Conservation (phyloP, 1,140 invertebrate species). For the Homarus americanus region DNA sequence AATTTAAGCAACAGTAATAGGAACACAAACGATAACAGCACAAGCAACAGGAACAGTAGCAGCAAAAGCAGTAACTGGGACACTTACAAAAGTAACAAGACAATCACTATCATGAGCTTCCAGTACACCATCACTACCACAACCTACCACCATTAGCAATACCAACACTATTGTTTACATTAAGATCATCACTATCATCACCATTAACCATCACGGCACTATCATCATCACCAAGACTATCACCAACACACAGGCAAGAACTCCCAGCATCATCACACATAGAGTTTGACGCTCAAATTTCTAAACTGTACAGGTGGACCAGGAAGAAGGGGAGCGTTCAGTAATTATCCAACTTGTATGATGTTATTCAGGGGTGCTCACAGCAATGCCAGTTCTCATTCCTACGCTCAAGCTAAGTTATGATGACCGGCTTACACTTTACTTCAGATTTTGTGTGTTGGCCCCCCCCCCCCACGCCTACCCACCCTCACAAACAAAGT, state of each 20-base stretch:
- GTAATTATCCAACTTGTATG: constrained; percentile 71
- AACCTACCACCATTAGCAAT: too few relatives aligned
- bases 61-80: too few relatives aligned
- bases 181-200: background rate
- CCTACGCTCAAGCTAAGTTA: constrained; percentile 20
- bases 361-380: constrained; percentile 59
- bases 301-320: constrained; percentile 36
- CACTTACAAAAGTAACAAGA: too few relatives aligned
- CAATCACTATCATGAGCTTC: too few relatives aligned
- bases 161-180: too few relatives aligned
- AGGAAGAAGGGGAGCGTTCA: constrained; percentile 20
- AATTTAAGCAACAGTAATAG: too few relatives aligned
- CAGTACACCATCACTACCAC: too few relatives aligned
- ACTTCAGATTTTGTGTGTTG: background rate
- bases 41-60: too few relatives aligned
- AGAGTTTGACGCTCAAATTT: constrained; percentile 51
- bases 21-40: too few relatives aligned
- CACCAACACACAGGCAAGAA: constrained; percentile 14
- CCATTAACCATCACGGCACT: background rate
- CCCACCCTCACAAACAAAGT: background rate
- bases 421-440: background rate
- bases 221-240: background rate
- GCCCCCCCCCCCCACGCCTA: background rate
- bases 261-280: constrained; percentile 12
- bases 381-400: constrained; percentile 32